phyloP scores from a whole-genome alignment of 2,797 vertebrate species.

The Smutsia temminckii region DNA sequence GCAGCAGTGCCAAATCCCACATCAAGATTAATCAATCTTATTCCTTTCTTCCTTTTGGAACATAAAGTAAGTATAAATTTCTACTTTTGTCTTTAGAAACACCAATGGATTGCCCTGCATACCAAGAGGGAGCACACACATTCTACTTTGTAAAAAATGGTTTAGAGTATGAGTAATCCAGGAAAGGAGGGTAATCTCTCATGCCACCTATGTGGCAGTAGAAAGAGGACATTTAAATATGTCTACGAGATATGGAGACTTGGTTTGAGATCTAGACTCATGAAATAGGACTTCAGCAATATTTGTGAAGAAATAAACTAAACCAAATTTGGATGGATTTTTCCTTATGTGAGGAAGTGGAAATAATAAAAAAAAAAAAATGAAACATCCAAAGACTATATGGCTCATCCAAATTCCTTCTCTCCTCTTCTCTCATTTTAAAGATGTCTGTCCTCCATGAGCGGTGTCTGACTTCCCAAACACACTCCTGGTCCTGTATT shows the following conservation, averaged over 20 bases:
- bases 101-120: neutral
- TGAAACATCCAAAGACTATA: neutral
- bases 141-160: neutral
- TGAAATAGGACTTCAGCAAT: neutral
- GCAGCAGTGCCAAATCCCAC: neutral
- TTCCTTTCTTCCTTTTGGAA: neutral
- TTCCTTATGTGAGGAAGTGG: neutral
- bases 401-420: neutral
- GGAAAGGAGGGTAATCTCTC: neutral
- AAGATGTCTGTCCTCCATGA: neutral
- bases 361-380: neutral
- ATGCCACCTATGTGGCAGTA: neutral
- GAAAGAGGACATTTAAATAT: neutral
- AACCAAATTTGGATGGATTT: neutral
- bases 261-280: neutral
- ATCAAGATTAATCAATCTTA: neutral
- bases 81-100: neutral
- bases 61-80: neutral
- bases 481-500: neutral
- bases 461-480: neutral
- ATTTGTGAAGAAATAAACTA: neutral
- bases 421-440: neutral
- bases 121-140: neutral
- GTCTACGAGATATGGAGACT: neutral
- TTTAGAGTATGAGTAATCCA: neutral